These are phyloP conservation scores for Oryzaephilus surinamensis DNA, from an alignment of 1,140 invertebrate species.

Conservation along the genomic window DNA sequence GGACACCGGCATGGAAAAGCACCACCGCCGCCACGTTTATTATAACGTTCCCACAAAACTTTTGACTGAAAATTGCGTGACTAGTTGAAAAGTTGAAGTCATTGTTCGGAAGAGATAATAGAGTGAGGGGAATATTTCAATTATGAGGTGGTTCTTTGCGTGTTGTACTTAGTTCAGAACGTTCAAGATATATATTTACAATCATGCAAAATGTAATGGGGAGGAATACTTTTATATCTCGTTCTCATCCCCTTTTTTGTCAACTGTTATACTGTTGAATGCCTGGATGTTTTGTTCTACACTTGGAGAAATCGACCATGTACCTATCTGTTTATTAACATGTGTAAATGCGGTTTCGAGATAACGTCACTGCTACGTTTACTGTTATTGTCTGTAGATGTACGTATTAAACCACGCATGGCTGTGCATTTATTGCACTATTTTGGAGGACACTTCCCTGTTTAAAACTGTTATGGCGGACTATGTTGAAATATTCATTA, in stretches of 20 bases:
- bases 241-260: too few relatives aligned
- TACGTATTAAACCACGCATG: conserved; percentile 9
- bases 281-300: conserved; percentile 5
- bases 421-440: too few relatives aligned
- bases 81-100: conserved; percentile 10
- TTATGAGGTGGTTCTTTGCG: conserved; percentile 8
- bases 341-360: conserved; percentile 9
- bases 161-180: not conserved
- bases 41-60: conserved; percentile 4
- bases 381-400: conserved; percentile 10
- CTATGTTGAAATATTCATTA: too few relatives aligned
- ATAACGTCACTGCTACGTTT: conserved; percentile 5
- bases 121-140: conserved; percentile 9
- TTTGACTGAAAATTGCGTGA: conserved; percentile 4
- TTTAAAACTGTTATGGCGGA: too few relatives aligned
- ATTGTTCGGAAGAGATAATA: conserved; percentile 10
- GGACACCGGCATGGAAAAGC: conserved; percentile 4
- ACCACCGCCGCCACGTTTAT: too few relatives aligned
- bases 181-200: conserved; percentile 7
- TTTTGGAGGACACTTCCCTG: too few relatives aligned
- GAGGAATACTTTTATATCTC: conserved; percentile 6
- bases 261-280: conserved; percentile 6
- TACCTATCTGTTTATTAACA: conserved; percentile 7
- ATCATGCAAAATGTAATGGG: conserved; percentile 6
- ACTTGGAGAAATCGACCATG: conserved; percentile 8